These are phyloP conservation scores for Hydropotes inermis DNA, from an alignment of 2,113 vertebrate genomes.

Conservation along the genomic window DNA sequence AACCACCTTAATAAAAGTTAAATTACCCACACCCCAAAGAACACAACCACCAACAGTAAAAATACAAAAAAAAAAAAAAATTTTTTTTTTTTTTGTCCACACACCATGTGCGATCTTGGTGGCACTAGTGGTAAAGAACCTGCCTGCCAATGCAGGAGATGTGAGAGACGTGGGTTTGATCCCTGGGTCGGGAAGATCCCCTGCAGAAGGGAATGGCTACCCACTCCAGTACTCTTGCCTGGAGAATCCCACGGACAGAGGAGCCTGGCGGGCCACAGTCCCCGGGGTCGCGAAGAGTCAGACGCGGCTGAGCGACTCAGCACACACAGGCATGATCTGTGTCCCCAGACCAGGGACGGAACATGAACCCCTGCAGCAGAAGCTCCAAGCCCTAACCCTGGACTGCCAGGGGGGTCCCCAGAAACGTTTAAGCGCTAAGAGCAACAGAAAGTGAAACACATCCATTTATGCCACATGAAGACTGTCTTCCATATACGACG, in stretches of 20 bases:
- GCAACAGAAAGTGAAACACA: background rate
- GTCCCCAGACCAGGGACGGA: background rate
- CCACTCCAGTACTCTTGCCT: background rate
- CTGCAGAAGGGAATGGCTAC: background rate
- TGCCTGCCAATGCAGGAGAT: accelerated
- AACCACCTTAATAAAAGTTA: slow-evolving; percentile 76
- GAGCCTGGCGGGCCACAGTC: background rate
- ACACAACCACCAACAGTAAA: slow-evolving; percentile 50
- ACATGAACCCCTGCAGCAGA: background rate
- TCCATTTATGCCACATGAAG: background rate
- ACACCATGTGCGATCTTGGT: background rate
- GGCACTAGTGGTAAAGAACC: background rate
- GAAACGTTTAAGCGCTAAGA: slow-evolving; percentile 40
- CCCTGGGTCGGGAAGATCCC: background rate
- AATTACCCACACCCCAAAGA: slow-evolving; percentile 72
- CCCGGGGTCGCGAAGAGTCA: background rate
- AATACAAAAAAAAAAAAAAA: background rate
- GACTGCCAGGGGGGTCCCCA: background rate
- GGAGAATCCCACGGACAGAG: background rate
- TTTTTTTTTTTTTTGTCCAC: background rate
- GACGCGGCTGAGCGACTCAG: background rate
- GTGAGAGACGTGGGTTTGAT: background rate
- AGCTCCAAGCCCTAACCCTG: background rate
- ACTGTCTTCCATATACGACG: background rate
- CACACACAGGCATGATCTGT: background rate